These are phyloP conservation scores for Aptenodytes patagonicus DNA, from an alignment of 2,113 vertebrate species.

Conservation along the genomic window DNA sequence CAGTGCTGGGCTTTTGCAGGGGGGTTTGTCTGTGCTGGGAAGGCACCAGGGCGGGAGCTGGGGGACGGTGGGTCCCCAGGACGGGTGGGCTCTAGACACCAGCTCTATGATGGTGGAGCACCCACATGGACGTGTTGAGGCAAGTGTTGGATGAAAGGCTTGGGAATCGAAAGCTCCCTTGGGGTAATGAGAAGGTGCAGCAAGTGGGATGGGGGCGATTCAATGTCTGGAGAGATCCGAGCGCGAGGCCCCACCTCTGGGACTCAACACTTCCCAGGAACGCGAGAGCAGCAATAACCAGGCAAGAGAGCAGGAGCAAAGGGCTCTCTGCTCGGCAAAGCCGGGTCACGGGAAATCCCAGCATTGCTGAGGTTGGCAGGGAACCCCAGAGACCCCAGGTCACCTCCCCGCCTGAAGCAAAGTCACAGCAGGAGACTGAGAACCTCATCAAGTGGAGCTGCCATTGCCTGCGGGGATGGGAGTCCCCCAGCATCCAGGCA, in stretches of 20 bases:
- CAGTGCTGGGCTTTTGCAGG: neutral
- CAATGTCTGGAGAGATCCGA: neutral
- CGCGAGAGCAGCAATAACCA: neutral
- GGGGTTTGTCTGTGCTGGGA: neutral
- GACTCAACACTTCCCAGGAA: fast-evolving
- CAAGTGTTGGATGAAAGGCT: fast-evolving
- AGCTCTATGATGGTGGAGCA: neutral
- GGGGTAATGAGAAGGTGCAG: neutral
- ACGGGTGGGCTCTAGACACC: fast-evolving
- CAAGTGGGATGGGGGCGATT: fast-evolving
- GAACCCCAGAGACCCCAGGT: neutral
- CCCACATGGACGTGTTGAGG: fast-evolving
- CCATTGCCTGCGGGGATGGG: fast-evolving
- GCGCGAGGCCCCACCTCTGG: fast-evolving
- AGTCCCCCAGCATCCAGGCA: neutral
- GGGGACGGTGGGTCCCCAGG: neutral
- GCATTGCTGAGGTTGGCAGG: neutral
- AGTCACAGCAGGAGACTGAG: neutral
- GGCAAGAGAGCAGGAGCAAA: neutral
- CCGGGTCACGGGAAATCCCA: neutral
- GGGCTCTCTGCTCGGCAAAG: neutral
- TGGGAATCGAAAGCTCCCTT: neutral
- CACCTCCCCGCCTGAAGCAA: neutral
- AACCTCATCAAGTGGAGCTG: neutral
- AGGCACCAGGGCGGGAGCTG: neutral